phyloP scores from a whole-genome alignment of 53 echinoderm and acorn worm genomes.

The Arbacia lixula region DNA sequence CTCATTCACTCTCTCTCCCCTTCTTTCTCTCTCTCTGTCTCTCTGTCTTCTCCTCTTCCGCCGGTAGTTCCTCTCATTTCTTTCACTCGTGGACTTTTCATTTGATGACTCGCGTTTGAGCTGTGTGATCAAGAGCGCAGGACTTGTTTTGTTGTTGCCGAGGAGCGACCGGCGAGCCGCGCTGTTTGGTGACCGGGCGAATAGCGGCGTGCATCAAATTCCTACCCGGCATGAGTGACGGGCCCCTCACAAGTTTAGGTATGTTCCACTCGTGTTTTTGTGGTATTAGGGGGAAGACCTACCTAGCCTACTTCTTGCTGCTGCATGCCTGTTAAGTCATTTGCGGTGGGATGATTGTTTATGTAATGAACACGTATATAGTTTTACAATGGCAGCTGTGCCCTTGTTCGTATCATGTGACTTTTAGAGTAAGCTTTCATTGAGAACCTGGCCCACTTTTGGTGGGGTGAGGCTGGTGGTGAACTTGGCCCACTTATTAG shows the following conservation, averaged over 20 bases:
- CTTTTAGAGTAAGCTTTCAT: no score
- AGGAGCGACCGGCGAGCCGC: background rate
- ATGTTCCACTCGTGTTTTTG: conserved; percentile 9
- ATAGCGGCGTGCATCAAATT: conserved; percentile 19
- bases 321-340: background rate
- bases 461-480: no score
- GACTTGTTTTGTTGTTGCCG: conserved; percentile 11
- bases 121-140: conserved; percentile 9
- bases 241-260: conserved; percentile 58
- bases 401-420: no score
- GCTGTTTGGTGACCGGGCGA: conserved; percentile 1
- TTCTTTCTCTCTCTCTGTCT: conserved; percentile 1
- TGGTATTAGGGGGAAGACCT: background rate
- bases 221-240: conserved; percentile 47
- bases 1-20: background rate
- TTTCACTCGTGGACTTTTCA: conserved; percentile 27
- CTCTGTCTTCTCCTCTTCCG: background rate
- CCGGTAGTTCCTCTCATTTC: no score
- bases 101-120: no score
- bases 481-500: no score
- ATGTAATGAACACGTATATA: background rate
- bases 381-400: no score
- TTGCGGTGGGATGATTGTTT: background rate
- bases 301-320: background rate
- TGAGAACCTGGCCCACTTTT: no score